A percentile compares a stretch with the other conserved stretches of the same genome.
These are phyloP conservation scores for Aphelinus certus DNA, from an alignment of 1,140 invertebrate genomes.

Conservation along the genomic window DNA sequence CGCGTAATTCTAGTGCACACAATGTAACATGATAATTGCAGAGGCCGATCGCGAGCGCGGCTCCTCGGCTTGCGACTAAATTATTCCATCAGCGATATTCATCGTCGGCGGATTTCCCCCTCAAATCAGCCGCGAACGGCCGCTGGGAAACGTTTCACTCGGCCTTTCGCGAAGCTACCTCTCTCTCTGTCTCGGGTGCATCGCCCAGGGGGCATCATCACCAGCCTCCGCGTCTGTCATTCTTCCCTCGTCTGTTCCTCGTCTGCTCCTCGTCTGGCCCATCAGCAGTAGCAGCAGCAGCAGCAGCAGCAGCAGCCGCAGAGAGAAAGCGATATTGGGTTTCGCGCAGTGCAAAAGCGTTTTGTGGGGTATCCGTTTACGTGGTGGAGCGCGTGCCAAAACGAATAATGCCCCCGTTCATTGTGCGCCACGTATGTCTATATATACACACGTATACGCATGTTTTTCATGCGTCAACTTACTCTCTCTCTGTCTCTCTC, in stretches of 20 bases:
- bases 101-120: too few species aligned
- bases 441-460: neutral
- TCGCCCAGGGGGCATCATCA: too few species aligned
- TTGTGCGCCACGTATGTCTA: constrained; percentile 11
- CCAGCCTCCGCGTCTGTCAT: neutral
- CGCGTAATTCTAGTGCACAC: too few species aligned
- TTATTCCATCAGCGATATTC: too few species aligned
- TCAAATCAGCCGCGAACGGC: too few species aligned
- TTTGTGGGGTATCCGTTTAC: constrained; percentile 65
- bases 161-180: neutral
- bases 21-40: too few species aligned
- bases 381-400: constrained; percentile 63
- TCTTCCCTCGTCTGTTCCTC: neutral
- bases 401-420: constrained; percentile 53
- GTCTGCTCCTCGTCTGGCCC: neutral
- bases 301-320: neutral
- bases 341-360: constrained; percentile 62
- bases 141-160: too few species aligned
- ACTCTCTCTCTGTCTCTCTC: too few species aligned
- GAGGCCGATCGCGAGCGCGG: too few species aligned
- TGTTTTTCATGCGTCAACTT: constrained; percentile 25
- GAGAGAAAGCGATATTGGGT: constrained; percentile 56
- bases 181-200: neutral
- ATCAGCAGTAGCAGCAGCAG: neutral
- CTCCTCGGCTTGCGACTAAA: too few species aligned